Evolutionary conservation across 2,888 invertebrate genomes (phyloP).

Genomic region (Cynaeus angustus): DNA sequence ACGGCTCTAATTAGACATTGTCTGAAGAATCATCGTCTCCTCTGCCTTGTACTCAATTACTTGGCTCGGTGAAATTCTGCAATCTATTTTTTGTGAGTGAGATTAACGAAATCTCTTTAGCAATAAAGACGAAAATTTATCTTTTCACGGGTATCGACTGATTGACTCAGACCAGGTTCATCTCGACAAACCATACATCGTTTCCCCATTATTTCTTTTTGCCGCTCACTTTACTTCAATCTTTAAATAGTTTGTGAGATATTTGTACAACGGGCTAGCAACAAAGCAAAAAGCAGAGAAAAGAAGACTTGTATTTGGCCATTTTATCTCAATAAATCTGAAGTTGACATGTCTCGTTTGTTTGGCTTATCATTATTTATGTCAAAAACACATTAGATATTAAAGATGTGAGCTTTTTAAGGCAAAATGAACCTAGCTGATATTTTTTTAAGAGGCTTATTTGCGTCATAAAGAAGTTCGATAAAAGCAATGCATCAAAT

Average conservation of each 20-base stretch:
- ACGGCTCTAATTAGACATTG: slow-evolving; percentile 27
- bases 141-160: slow-evolving; percentile 20
- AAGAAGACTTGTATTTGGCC: slow-evolving; percentile 5
- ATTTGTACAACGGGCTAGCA: neutral
- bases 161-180: slow-evolving; percentile 34
- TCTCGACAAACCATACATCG: slow-evolving; percentile 37
- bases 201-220: slow-evolving; percentile 38
- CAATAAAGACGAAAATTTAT: slow-evolving; percentile 31
- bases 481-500: too few relatives aligned
- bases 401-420: neutral
- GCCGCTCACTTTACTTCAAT: slow-evolving; percentile 4
- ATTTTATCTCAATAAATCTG: slow-evolving; percentile 31
- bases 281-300: neutral
- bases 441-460: too few relatives aligned
- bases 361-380: slow-evolving; percentile 27
- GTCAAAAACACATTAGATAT: slow-evolving; percentile 15
- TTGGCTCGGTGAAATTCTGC: slow-evolving; percentile 26
- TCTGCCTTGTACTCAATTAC: slow-evolving; percentile 34
- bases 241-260: slow-evolving; percentile 5
- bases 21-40: slow-evolving; percentile 15
- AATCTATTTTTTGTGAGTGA: slow-evolving; percentile 26
- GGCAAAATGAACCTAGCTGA: neutral
- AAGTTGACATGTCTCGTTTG: slow-evolving; percentile 24
- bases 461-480: too few relatives aligned
- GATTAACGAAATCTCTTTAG: slow-evolving; percentile 20